Evolutionary conservation across 2,113 vertebrate genomes (phyloP).

Genomic region (Panurus biarmicus): DNA sequence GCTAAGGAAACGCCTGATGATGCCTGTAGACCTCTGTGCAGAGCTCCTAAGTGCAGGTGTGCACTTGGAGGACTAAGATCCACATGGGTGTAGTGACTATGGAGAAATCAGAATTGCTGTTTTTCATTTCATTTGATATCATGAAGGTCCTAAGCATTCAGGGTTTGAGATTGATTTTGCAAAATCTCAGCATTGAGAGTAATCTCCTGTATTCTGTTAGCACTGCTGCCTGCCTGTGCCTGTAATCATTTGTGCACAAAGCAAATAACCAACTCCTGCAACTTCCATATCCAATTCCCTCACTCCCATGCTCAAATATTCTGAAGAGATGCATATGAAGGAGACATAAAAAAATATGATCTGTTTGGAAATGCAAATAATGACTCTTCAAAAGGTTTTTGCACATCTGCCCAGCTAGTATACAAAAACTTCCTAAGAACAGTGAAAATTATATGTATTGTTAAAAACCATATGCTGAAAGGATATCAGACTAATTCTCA

Average conservation of each 20-base stretch:
- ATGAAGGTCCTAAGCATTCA: not conserved
- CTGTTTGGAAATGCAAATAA: not conserved
- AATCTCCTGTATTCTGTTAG: not conserved
- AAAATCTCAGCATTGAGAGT: not conserved
- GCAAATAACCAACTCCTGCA: not conserved
- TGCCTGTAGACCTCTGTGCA: constrained; percentile 18
- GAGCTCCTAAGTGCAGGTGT: constrained; percentile 15
- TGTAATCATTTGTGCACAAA: not conserved
- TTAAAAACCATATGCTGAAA: not conserved
- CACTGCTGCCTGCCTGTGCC: not conserved
- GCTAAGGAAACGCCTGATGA: constrained; percentile 60
- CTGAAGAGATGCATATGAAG: not conserved
- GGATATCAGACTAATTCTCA: not conserved
- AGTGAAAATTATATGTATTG: not conserved
- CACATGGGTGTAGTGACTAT: not conserved
- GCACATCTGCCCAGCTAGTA: not conserved
- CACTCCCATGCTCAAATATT: not conserved
- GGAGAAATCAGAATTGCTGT: not conserved
- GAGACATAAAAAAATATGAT: not conserved
- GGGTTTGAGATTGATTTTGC: not conserved
- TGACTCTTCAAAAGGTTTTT: not conserved
- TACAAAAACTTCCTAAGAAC: not conserved
- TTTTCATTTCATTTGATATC: not conserved
- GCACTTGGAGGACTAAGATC: not conserved
- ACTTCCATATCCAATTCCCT: not conserved